Percentiles rank a stretch among this genome's conserved stretches.
phyloP scores from a whole-genome alignment of 2,888 invertebrate genomes.

The Cheiracanthium punctorium region DNA sequence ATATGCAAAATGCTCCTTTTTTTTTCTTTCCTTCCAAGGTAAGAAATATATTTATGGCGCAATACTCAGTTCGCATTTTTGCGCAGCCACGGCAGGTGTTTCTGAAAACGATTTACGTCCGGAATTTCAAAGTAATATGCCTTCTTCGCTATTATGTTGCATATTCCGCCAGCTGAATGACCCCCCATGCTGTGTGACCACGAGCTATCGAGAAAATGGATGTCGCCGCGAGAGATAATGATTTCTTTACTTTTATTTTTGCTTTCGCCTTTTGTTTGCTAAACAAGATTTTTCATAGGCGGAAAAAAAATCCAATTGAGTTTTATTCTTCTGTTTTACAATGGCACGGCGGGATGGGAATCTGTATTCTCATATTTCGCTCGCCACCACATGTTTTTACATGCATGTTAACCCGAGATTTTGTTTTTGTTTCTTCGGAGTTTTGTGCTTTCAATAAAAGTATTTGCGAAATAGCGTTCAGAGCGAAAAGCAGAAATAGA shows the following conservation, averaged over 20 bases:
- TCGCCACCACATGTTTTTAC: not conserved
- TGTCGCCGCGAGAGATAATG: slow-evolving; percentile 46
- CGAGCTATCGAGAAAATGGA: slow-evolving; percentile 46
- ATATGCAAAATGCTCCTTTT: no score
- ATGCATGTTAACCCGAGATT: not conserved
- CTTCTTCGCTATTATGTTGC: slow-evolving; percentile 26
- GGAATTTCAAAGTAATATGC: slow-evolving; percentile 50
- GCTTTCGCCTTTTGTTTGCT: not conserved
- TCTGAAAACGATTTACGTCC: slow-evolving; percentile 53
- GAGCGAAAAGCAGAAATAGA: no score
- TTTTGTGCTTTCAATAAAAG: no score
- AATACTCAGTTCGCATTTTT: slow-evolving; percentile 58
- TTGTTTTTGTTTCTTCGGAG: no score
- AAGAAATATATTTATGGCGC: slow-evolving; percentile 22
- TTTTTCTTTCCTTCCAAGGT: no score
- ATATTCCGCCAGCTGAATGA: slow-evolving; percentile 47
- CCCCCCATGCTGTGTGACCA: slow-evolving; percentile 35
- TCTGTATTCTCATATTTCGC: not conserved
- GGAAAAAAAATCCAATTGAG: no score
- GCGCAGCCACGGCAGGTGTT: slow-evolving; percentile 61
- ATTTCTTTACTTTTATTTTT: slow-evolving; percentile 38
- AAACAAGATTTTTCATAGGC: not conserved
- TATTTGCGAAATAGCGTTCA: no score
- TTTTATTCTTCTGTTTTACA: no score
- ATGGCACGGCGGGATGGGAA: no score